A percentile compares a stretch with the other conserved stretches of the same genome.
These are phyloP conservation scores for Brachylomia viminalis DNA, from an alignment of 2,888 invertebrate species.

Conservation along the genomic window DNA sequence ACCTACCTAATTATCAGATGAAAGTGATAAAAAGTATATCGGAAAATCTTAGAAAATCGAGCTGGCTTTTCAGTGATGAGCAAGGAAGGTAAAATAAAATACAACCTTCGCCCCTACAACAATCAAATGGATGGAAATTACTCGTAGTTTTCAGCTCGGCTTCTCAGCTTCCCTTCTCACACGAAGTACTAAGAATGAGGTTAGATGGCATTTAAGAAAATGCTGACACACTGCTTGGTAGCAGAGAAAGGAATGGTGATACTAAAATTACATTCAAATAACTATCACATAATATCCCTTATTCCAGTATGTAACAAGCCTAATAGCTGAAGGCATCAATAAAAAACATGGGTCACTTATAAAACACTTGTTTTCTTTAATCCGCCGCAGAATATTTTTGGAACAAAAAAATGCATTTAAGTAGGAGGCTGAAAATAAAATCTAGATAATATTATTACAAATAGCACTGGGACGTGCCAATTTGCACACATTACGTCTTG, in stretches of 20 bases:
- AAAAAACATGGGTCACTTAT: conserved; percentile 38
- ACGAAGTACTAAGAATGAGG: too few relatives aligned
- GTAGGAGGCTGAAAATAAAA: conserved; percentile 60
- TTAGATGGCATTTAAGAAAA: background rate
- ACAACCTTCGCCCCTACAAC: too few relatives aligned
- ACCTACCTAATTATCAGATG: too few relatives aligned
- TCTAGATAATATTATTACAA: conserved; percentile 56
- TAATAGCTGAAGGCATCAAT: conserved; percentile 44
- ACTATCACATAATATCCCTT: background rate
- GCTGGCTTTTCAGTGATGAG: background rate
- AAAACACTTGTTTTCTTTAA: conserved; percentile 60
- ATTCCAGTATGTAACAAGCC: conserved; percentile 7
- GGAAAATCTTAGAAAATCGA: background rate
- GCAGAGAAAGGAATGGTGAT: background rate
- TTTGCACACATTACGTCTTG: conserved; percentile 71
- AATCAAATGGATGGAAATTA: too few relatives aligned
- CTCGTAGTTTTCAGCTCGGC: too few relatives aligned
- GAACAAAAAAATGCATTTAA: conserved; percentile 60
- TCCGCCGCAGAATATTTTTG: conserved; percentile 48
- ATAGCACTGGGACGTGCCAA: conserved; percentile 59
- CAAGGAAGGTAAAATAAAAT: background rate
- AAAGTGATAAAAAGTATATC: too few relatives aligned
- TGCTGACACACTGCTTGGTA: background rate
- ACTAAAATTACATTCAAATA: background rate
- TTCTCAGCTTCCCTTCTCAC: too few relatives aligned